Evolutionary conservation across 2,113 vertebrate genomes (phyloP).

Genomic region (Pimephales promelas): DNA sequence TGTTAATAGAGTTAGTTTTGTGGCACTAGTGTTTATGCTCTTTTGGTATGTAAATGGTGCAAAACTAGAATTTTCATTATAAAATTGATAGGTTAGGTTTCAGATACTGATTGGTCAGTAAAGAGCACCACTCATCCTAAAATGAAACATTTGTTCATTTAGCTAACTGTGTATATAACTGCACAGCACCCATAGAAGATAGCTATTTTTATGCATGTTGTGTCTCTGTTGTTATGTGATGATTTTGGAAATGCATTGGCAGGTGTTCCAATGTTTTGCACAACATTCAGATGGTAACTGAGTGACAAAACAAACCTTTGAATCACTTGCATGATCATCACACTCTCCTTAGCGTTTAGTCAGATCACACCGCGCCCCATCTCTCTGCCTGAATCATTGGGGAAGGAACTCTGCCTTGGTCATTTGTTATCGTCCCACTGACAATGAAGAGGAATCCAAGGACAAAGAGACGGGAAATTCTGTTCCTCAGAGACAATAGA

Average conservation of each 20-base stretch:
- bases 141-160: too few relatives aligned
- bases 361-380: slow-evolving; percentile 30
- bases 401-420: slow-evolving; percentile 60
- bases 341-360: slow-evolving; percentile 7
- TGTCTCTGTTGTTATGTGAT: not conserved
- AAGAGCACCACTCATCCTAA: too few relatives aligned
- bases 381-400: slow-evolving; percentile 41
- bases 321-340: slow-evolving; percentile 6
- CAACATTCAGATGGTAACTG: slow-evolving; percentile 20
- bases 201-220: too few relatives aligned
- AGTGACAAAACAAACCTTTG: slow-evolving; percentile 17
- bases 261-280: slow-evolving; percentile 15
- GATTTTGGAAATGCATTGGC: not conserved
- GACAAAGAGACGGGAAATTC: slow-evolving; percentile 74
- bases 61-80: not conserved
- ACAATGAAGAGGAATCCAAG: slow-evolving; percentile 74
- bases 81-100: not conserved
- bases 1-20: not conserved
- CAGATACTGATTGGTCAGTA: not conserved
- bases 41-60: not conserved
- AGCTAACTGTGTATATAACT: too few relatives aligned
- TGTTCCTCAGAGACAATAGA: slow-evolving; percentile 58
- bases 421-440: slow-evolving; percentile 70
- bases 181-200: too few relatives aligned
- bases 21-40: not conserved